These are phyloP conservation scores for Leucoraja erinaceus DNA, from an alignment of 2,113 vertebrate genomes.

Conservation along the genomic window DNA sequence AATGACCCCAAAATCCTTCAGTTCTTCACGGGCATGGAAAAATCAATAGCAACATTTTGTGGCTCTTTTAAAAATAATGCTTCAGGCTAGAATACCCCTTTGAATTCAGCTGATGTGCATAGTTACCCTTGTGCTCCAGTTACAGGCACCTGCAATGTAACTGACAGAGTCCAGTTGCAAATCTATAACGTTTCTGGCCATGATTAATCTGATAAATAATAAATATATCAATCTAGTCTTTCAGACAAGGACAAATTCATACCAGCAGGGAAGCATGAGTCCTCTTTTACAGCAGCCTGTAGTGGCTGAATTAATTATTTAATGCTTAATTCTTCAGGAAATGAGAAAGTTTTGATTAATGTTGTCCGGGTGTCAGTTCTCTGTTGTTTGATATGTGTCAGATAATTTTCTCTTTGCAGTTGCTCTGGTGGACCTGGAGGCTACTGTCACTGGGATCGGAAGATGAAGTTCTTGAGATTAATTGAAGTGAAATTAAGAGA, in stretches of 20 bases:
- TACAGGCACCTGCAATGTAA: conserved; percentile 55
- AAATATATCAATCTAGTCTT: conserved; percentile 99
- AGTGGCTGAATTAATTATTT: conserved; percentile 98
- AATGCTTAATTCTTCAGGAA: conserved; percentile 98
- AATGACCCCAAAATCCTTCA: conserved; percentile 64
- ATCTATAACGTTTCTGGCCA: conserved; percentile 79
- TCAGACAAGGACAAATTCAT: conserved; percentile 99
- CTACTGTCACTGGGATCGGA: conserved; percentile 82
- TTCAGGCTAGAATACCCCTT: conserved; percentile 49
- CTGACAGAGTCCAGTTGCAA: conserved; percentile 67
- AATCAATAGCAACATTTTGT: conserved; percentile 56
- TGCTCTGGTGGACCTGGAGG: conserved; percentile 79
- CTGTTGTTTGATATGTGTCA: conserved; percentile 95
- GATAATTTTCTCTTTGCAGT: conserved; percentile 72
- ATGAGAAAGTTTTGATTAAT: conserved; percentile 99
- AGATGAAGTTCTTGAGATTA: conserved; percentile 80
- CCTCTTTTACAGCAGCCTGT: conserved; percentile 88
- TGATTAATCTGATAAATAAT: conserved; percentile 99
- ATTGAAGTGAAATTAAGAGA: conserved; percentile 80
- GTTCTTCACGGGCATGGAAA: conserved; percentile 53
- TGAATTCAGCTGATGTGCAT: conserved; percentile 48
- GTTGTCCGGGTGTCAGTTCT: conserved; percentile 80
- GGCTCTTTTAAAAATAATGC: conserved; percentile 47
- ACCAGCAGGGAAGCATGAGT: conserved; percentile 87
- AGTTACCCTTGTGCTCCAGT: conserved; percentile 47